Evolutionary conservation across 2,113 vertebrate species (phyloP).

Genomic region (Uria lomvia): DNA sequence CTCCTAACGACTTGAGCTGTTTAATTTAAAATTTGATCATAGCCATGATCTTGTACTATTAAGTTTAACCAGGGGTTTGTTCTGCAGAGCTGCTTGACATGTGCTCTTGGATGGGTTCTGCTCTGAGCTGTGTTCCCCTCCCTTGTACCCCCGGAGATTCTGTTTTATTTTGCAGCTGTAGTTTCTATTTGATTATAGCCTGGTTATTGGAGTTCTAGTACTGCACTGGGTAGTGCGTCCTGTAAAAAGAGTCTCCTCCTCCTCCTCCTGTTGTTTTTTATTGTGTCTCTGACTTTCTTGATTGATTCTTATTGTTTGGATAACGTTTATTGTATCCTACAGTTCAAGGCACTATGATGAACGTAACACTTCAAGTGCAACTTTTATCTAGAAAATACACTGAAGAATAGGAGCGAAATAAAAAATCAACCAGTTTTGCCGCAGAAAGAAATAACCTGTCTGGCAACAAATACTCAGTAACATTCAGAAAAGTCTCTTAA

Average conservation of each 20-base stretch:
- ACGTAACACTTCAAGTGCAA: neutral
- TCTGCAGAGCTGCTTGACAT: neutral
- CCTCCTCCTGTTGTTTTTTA: neutral
- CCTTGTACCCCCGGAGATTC: rapidly evolving
- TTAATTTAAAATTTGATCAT: neutral
- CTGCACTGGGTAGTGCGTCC: too few relatives aligned
- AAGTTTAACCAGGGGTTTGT: neutral
- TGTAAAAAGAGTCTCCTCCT: neutral
- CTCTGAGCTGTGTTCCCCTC: neutral
- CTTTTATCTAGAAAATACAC: neutral
- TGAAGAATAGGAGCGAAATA: neutral
- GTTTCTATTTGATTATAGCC: neutral
- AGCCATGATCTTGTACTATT: neutral
- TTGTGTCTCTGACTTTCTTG: neutral
- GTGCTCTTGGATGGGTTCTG: neutral
- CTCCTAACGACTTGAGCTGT: neutral
- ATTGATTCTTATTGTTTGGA: neutral
- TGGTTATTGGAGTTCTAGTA: neutral
- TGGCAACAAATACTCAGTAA: neutral
- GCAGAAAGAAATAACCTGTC: neutral
- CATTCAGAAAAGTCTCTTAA: neutral
- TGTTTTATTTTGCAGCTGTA: neutral
- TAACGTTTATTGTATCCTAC: neutral
- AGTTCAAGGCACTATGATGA: neutral
- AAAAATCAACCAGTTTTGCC: neutral